Evolutionary conservation across 64 coral and sea anemone species (phyloP).

Genomic region (Montipora capricornis): DNA sequence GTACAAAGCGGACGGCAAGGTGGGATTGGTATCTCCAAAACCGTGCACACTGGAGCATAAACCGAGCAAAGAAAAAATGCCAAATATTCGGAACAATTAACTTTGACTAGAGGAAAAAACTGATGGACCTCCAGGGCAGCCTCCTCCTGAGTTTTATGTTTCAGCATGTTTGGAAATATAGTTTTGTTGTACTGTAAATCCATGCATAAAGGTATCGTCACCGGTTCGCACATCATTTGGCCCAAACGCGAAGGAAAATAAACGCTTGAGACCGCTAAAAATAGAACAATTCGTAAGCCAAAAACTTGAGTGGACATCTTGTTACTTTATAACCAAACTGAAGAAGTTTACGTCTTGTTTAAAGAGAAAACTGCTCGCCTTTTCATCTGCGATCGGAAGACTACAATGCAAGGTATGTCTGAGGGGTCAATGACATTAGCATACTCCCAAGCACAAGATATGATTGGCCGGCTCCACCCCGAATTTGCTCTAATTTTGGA

Average conservation of each 20-base stretch:
- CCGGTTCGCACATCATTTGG: slow-evolving; percentile 83
- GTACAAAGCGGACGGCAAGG: slow-evolving; percentile 85
- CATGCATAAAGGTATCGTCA: slow-evolving; percentile 80
- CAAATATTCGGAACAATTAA: slow-evolving; percentile 84
- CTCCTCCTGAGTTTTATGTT: slow-evolving; percentile 86
- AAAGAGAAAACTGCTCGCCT: not conserved
- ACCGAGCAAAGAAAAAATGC: slow-evolving; percentile 92
- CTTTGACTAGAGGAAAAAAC: slow-evolving; percentile 90
- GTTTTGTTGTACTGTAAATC: slow-evolving; percentile 88
- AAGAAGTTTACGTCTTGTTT: not conserved
- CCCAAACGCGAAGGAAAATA: slow-evolving; percentile 75
- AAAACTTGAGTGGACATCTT: slow-evolving; percentile 8
- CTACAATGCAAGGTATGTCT: not conserved
- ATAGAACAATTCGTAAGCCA: slow-evolving; percentile 39
- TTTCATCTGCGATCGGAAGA: not conserved
- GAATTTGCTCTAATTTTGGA: no score
- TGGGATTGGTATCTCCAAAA: slow-evolving; percentile 75
- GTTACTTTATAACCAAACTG: not conserved
- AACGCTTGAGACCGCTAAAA: slow-evolving; percentile 58
- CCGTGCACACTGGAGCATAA: slow-evolving; percentile 90
- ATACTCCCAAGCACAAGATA: slow-evolving; percentile 10
- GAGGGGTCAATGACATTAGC: slow-evolving; percentile 73
- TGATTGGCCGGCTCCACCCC: slow-evolving; percentile 33
- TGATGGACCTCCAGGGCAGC: slow-evolving; percentile 90
- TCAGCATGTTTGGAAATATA: slow-evolving; percentile 90